Base-by-base conservation (phyloP, 2,113 vertebrate genomes). In the Lophotis ruficrista region DNA sequence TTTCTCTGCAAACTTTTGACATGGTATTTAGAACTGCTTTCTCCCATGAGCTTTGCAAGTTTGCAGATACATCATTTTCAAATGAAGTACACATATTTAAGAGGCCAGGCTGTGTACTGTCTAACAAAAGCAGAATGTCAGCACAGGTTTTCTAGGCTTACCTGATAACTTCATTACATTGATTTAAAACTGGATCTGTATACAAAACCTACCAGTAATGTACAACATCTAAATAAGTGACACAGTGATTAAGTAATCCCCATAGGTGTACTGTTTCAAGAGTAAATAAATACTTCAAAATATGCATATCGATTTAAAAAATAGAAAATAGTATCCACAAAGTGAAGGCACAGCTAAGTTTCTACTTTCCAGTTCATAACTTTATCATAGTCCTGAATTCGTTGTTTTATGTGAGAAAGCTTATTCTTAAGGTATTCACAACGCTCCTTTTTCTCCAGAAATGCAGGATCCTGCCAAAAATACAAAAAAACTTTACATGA, bases 341-440 rank as follows among this genome's bases (percentile, higher is more conserved):
- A 62, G 16, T 43, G 87, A 96, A 96, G 75, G 73, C 37, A 73
- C 22, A 73, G 41, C 61, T 97, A 98, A 87, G 95, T 96, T 96
- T 97, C 96, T 77, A 98, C 95, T 69, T 99, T 99, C 99, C 99
- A 99, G 57, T 98, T 98, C 98, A 98, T 99, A 92, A 99, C 94
- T 97, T 98, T 99, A 97, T 99, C 99, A 88, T 99, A 99, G 96
- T 99, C 99, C 83, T 99, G 99, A 97, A 99, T 99, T 97, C 98
- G 99, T 96, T 99, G 98, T 92, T 99, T 99, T 97, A 99, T 99
- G 94, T 99, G 99, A 45, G 99, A 99, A 54, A 99, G 99, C 93
- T 99, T 99, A 95, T 97, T 99, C 97, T 99, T 99, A 15, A 99
- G 97, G 90, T 99, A 99, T 94, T 99, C 99, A 97, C 99, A 99